Base-by-base conservation (phyloP, 2,888 invertebrate species). In the Phyllotreta striolata region DNA sequence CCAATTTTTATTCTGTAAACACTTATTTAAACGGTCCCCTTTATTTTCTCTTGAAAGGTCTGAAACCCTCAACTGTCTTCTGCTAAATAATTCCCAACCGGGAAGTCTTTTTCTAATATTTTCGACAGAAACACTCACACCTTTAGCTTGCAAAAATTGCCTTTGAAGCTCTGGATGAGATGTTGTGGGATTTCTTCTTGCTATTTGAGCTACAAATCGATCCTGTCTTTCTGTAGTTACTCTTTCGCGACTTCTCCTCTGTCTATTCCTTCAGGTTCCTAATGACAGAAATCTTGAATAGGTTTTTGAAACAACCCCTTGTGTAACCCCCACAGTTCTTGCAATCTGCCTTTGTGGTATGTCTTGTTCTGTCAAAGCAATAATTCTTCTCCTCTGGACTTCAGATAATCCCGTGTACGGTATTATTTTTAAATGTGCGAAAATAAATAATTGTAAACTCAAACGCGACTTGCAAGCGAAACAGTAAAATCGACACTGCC, bases 21-120 rank as follows among this genome's bases (percentile, higher is more conserved):
- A 54, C 54, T 58, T 54, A 62, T 57, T 56, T 65, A 62, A 35
- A 13, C 49, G 59, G 38, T 59, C 51, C 49, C 14, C 51, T 59
- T 51, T 52, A 39, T 60, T 35, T 38, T 60, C 37, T 9, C 52
- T 52, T 2, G 51, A 59, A 51, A 59, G n/a, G 1, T 59, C 59
- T 3, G 55, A 35, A 55, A 61, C 54, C 37, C 24, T 59, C 39
- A 59, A 12, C 35, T 61, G 61, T 61, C 61, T 61, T 55, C 52
- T 60, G 52, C 52, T 60, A 60, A 60, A 39, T 39, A 55, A 60
- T 6, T 43, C 51, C 37, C 14, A 52, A 13, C 6, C 60, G 6
- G 38, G 3, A 55, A 60, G 54, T 59, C 52, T 37, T 35, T 41
- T 24, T 24, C 41, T 41, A 4, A 41, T 41, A 41, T 1, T 55